Percentiles rank a stretch among this genome's conserved stretches.
These are phyloP conservation scores for Sylvietta virens DNA, from an alignment of 2,113 vertebrate species.

Conservation along the genomic window DNA sequence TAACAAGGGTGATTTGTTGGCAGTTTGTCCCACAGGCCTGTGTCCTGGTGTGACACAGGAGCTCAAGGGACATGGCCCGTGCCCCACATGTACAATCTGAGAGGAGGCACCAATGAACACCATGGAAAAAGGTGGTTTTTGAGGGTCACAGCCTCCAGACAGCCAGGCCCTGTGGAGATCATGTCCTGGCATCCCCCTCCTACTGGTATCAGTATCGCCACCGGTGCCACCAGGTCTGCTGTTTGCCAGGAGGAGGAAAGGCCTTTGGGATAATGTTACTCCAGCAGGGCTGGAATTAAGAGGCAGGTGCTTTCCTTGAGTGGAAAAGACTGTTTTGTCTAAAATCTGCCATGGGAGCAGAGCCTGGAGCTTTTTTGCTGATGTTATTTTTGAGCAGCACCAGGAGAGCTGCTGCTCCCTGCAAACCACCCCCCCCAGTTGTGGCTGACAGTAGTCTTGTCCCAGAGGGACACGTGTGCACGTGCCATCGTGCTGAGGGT, in stretches of 20 bases:
- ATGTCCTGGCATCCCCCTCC: not conserved
- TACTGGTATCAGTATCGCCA: not conserved
- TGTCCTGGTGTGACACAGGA: not conserved
- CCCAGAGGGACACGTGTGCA: not conserved
- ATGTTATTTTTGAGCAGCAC: not conserved
- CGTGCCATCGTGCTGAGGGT: not conserved
- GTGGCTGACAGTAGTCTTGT: not conserved
- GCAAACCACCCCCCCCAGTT: not conserved
- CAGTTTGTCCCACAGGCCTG: not conserved
- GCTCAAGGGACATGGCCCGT: fast-evolving
- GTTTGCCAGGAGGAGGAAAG: not conserved
- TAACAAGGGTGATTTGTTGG: not conserved
- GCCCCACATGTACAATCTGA: not conserved
- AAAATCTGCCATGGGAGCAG: not conserved
- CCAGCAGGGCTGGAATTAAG: not conserved
- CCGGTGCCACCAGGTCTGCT: not conserved
- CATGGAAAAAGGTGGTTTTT: not conserved
- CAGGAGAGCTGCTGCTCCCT: not conserved
- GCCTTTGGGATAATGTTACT: not conserved
- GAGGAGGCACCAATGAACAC: not conserved
- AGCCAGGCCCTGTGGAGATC: not conserved
- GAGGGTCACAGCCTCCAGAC: not conserved
- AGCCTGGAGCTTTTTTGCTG: not conserved
- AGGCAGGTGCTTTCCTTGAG: not conserved
- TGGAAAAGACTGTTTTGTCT: not conserved